These are phyloP conservation scores for Drepana falcataria DNA, from an alignment of 2,888 invertebrate genomes.

Conservation along the genomic window DNA sequence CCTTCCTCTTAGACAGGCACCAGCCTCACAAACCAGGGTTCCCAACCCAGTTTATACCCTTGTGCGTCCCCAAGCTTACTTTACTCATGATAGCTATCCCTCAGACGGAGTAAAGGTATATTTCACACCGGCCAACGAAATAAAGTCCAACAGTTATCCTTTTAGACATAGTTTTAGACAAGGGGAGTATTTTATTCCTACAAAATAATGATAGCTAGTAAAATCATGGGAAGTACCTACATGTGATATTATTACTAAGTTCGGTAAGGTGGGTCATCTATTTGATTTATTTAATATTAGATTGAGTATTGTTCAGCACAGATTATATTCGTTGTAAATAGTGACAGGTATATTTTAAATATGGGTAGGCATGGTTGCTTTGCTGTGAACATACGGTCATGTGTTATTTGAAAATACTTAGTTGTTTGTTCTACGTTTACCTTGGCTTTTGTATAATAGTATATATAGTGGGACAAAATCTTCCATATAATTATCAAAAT, in stretches of 20 bases:
- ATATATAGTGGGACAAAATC: too few species aligned
- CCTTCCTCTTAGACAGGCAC: too few species aligned
- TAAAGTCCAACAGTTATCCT: constrained; percentile 19
- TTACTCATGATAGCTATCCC: constrained; percentile 14
- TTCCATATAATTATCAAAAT: too few species aligned
- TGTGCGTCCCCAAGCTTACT: constrained; percentile 10
- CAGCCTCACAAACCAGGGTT: constrained; percentile 9
- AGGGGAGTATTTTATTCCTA: constrained; percentile 55
- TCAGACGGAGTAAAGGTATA: constrained; percentile 23
- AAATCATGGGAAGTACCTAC: not conserved
- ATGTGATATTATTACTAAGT: constrained; percentile 3
- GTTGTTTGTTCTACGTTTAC: too few species aligned
- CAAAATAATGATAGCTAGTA: constrained; percentile 11
- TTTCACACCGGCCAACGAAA: constrained; percentile 49
- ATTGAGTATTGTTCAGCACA: too few species aligned
- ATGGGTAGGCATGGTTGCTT: too few species aligned
- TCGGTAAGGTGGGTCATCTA: not conserved
- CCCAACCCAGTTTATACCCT: constrained; percentile 16
- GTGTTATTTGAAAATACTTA: too few species aligned
- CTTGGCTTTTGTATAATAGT: too few species aligned
- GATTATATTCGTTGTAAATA: too few species aligned
- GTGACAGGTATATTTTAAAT: too few species aligned
- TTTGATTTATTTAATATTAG: too few species aligned
- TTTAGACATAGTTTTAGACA: constrained; percentile 32
- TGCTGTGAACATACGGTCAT: too few species aligned